These are phyloP conservation scores for Pomatostomus ruficeps DNA, from an alignment of 2,113 vertebrate genomes.

Conservation along the genomic window DNA sequence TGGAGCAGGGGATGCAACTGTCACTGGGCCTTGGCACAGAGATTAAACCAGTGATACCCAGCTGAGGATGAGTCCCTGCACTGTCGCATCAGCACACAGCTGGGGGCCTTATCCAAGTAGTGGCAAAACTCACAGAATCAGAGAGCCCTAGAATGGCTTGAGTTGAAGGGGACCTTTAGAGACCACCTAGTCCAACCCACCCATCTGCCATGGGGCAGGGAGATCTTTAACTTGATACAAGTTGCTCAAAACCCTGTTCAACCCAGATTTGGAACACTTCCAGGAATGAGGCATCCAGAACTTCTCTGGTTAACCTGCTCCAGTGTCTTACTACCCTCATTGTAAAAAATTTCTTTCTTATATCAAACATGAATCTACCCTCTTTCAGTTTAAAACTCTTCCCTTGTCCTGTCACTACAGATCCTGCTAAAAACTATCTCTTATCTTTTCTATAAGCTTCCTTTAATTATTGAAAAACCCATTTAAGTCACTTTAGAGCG, in stretches of 20 bases:
- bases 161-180: not conserved
- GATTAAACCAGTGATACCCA: not conserved
- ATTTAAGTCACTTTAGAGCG: not conserved
- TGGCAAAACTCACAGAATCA: not conserved
- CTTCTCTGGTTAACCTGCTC: not conserved
- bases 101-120: not conserved
- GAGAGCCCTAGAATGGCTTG: not conserved
- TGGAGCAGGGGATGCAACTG: not conserved
- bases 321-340: not conserved
- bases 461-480: not conserved
- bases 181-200: not conserved
- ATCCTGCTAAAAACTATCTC: not conserved
- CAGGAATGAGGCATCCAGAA: not conserved
- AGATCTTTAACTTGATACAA: not conserved
- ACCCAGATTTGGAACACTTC: not conserved
- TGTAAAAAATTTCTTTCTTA: not conserved
- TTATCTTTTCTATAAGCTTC: not conserved
- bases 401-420: not conserved
- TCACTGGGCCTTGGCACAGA: not conserved
- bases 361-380: not conserved
- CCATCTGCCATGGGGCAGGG: not conserved
- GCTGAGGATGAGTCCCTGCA: not conserved
- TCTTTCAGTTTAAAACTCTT: not conserved
- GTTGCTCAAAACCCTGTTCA: not conserved
- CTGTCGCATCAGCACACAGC: rapidly evolving